Conservation (phyloP, 2,797 vertebrate genomes). For the Emydoidea blandingii region DNA sequence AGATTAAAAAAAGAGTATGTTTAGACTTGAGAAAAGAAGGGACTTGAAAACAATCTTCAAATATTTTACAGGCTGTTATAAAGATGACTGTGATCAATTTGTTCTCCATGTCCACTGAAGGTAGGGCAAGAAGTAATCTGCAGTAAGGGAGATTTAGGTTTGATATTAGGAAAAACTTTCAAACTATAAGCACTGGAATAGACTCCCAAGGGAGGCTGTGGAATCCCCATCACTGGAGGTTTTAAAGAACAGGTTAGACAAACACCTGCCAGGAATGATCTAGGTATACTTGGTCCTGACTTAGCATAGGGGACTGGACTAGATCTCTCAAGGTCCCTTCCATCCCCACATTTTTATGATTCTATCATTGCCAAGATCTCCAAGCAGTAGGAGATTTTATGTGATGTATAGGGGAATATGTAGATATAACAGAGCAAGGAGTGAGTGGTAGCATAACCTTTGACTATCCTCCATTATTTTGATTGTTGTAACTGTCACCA, state of each 20-base stretch:
- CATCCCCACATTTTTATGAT: not conserved
- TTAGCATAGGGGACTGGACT: not conserved
- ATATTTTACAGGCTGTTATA: too few species aligned
- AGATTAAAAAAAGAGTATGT: too few species aligned
- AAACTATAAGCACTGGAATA: not conserved
- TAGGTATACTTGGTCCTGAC: not conserved
- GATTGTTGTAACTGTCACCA: constrained; percentile 3
- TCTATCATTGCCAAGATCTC: not conserved
- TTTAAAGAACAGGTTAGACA: not conserved
- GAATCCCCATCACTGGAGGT: not conserved
- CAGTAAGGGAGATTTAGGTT: not conserved
- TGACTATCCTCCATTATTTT: constrained; percentile 28
- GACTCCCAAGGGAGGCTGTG: not conserved
- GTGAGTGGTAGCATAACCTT: constrained; percentile 38
- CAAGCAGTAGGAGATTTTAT: constrained; percentile 20
- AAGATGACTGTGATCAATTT: not conserved
- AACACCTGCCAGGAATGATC: not conserved
- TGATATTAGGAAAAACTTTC: not conserved
- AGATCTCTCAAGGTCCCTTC: not conserved
- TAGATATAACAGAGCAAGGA: constrained; percentile 5
- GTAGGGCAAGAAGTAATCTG: not conserved
- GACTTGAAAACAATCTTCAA: too few species aligned
- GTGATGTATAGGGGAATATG: not conserved
- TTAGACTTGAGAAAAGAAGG: too few species aligned
- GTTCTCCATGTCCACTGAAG: not conserved